phyloP scores from a whole-genome alignment of 2,888 invertebrate species.

The Chrysotoxum bicinctum region DNA sequence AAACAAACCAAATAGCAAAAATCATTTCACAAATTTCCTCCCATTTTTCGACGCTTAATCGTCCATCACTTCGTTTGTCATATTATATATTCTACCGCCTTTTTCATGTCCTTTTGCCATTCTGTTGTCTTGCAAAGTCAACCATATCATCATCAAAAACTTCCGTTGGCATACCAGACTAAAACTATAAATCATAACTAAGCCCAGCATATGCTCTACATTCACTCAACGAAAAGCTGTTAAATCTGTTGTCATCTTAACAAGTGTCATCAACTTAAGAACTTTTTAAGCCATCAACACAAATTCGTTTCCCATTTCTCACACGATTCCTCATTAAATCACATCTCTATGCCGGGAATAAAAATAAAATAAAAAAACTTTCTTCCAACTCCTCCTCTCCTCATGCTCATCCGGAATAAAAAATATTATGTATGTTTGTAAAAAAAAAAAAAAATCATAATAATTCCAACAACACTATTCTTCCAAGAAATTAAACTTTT shows the following conservation, averaged over 20 bases:
- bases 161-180: neutral
- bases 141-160: neutral
- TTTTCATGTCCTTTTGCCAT: neutral
- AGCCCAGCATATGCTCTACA: conserved; percentile 1
- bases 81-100: neutral
- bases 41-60: neutral
- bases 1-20: neutral
- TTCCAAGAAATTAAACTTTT: conserved; percentile 68
- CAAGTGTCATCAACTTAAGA: conserved; percentile 26
- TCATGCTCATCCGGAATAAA: neutral
- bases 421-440: neutral
- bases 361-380: neutral
- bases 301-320: conserved; percentile 61
- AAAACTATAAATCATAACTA: conserved; percentile 6
- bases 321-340: conserved; percentile 54
- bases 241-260: conserved; percentile 11
- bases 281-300: conserved; percentile 45
- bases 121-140: neutral
- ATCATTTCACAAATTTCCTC: neutral
- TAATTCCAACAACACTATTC: neutral
- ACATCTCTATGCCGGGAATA: conserved; percentile 41
- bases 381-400: neutral
- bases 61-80: neutral
- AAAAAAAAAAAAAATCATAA: neutral
- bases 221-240: conserved; percentile 14